phyloP scores from a whole-genome alignment of 2,113 vertebrate species.

The Mesoclemmys tuberculata region DNA sequence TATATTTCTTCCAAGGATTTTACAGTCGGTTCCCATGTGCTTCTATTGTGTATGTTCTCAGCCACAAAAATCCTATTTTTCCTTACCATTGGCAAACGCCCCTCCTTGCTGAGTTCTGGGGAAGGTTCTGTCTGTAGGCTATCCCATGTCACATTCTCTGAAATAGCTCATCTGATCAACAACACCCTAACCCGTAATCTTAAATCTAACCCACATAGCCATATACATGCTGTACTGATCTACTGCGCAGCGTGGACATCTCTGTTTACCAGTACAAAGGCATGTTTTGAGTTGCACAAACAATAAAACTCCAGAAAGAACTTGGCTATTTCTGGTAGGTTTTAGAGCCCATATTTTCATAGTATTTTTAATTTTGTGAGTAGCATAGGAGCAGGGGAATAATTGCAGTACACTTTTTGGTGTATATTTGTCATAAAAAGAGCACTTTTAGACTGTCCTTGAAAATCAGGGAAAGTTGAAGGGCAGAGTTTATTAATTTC shows the following conservation, averaged over 20 bases:
- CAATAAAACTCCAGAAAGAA: background rate
- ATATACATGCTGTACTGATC: background rate
- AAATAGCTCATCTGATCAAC: background rate
- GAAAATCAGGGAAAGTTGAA: background rate
- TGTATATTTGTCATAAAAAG: background rate
- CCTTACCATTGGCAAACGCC: background rate
- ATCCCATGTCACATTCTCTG: background rate
- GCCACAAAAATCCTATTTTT: slow-evolving; percentile 40
- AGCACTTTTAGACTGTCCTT: background rate
- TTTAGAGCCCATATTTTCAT: background rate
- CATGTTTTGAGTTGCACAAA: background rate
- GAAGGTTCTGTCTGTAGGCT: background rate
- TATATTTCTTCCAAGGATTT: background rate
- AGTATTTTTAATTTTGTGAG: background rate
- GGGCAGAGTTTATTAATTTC: background rate
- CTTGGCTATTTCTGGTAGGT: background rate
- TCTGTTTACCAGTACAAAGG: background rate
- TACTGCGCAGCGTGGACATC: background rate
- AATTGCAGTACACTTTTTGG: background rate
- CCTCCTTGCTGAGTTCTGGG: background rate
- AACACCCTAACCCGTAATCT: background rate
- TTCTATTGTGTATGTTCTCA: slow-evolving; percentile 43
- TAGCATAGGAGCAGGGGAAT: background rate
- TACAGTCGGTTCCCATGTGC: slow-evolving; percentile 41
- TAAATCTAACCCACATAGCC: background rate